A percentile compares a stretch with the other conserved stretches of the same genome.
These are phyloP conservation scores for Gymnopithys bicolor DNA, from an alignment of 2,797 vertebrate genomes.

Conservation along the genomic window DNA sequence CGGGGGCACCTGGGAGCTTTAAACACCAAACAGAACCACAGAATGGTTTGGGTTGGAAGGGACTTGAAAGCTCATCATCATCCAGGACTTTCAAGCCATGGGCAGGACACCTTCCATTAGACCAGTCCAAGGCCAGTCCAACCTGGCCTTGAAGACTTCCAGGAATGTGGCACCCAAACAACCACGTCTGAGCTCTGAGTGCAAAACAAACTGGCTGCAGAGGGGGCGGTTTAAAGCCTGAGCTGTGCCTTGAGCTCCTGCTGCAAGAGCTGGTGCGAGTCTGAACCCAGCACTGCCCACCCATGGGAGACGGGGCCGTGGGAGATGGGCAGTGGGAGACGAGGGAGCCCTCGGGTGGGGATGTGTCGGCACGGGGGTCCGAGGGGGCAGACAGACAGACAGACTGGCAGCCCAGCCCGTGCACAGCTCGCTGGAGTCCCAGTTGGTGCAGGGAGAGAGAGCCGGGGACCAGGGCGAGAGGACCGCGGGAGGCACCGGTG, in stretches of 20 bases:
- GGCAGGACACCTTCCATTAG: not conserved
- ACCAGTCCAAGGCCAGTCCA: not conserved
- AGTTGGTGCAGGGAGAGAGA: not conserved
- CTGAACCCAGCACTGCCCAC: not conserved
- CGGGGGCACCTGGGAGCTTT: not conserved
- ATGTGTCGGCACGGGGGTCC: rapidly evolving
- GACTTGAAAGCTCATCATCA: not conserved
- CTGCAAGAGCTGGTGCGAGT: not conserved
- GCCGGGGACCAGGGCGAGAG: not conserved
- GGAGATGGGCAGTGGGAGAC: not conserved
- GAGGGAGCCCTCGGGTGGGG: not conserved
- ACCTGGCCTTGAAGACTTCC: rapidly evolving
- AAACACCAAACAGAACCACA: not conserved
- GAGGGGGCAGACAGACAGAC: not conserved
- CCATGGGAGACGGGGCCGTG: not conserved
- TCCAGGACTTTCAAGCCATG: not conserved
- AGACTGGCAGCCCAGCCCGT: not conserved
- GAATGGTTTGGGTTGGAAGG: not conserved
- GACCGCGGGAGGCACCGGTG: not conserved
- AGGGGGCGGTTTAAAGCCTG: rapidly evolving
- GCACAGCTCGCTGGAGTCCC: not conserved
- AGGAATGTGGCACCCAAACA: not conserved
- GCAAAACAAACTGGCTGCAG: not conserved
- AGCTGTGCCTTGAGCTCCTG: not conserved
- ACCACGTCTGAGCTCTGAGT: not conserved